These are phyloP conservation scores for Euproctis similis DNA, from an alignment of 2,888 invertebrate species.

Conservation along the genomic window DNA sequence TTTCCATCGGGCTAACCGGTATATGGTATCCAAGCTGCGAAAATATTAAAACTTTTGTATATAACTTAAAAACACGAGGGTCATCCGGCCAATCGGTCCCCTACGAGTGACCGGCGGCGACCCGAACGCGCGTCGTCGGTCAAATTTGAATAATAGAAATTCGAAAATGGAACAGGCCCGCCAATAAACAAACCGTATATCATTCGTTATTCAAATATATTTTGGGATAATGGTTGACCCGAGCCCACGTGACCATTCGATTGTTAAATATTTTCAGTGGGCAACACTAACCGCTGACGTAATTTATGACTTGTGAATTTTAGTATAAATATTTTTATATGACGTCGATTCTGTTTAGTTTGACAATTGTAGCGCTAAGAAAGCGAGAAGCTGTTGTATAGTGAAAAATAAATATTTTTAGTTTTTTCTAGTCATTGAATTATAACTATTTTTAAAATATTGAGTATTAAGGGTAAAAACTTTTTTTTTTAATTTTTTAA, in stretches of 20 bases:
- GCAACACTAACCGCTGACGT: slow-evolving; percentile 49
- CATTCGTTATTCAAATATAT: slow-evolving; percentile 73
- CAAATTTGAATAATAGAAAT: slow-evolving; percentile 60
- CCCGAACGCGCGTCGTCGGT: slow-evolving; percentile 64
- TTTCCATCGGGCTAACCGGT: slow-evolving; percentile 46
- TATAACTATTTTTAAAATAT: no score
- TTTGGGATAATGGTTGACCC: slow-evolving; percentile 71
- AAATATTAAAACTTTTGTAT: slow-evolving; percentile 62
- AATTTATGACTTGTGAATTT: slow-evolving; percentile 64
- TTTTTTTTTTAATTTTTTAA: no score
- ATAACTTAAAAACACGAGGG: slow-evolving; percentile 62
- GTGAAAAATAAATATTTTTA: no score
- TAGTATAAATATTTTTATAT: no score
- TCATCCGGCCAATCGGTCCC: slow-evolving; percentile 49
- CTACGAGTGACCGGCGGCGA: slow-evolving; percentile 58
- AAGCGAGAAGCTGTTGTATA: no score
- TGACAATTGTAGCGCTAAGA: no score
- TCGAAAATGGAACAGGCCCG: slow-evolving; percentile 68
- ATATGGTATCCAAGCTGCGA: slow-evolving; percentile 54
- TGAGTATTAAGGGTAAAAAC: no score
- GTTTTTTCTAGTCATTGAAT: no score
- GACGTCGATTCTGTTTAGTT: no score
- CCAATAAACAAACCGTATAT: slow-evolving; percentile 76
- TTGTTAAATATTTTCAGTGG: slow-evolving; percentile 72
- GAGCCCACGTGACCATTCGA: slow-evolving; percentile 70